Evolutionary conservation across 1,140 invertebrate species (phyloP).

Genomic region (Chironomus striatipennis): DNA sequence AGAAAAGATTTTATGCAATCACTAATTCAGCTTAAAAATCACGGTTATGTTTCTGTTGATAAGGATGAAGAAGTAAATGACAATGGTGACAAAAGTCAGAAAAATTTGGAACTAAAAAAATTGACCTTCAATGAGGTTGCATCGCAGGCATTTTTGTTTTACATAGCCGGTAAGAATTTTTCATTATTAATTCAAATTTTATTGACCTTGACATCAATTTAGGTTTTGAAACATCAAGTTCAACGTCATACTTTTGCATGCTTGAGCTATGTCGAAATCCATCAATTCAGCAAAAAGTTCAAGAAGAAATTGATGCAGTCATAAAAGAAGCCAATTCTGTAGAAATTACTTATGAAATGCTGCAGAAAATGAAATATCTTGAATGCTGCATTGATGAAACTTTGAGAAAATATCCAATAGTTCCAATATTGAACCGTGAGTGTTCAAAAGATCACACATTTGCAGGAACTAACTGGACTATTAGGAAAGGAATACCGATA

Average conservation of each 20-base stretch:
- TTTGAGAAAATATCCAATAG: conserved; percentile 42
- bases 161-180: conserved; percentile 1
- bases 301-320: conserved; percentile 41
- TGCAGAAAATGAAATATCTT: conserved; percentile 36
- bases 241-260: conserved; percentile 27
- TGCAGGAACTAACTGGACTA: conserved; percentile 22
- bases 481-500: neutral
- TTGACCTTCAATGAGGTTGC: conserved; percentile 25
- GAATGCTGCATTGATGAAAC: too few species aligned
- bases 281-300: conserved; percentile 28
- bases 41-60: conserved; percentile 8
- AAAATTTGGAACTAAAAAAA: neutral
- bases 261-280: conserved; percentile 26
- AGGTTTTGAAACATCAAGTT: conserved; percentile 30
- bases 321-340: conserved; percentile 30
- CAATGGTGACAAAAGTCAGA: too few species aligned
- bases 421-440: conserved; percentile 31
- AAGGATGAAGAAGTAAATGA: conserved; percentile 21
- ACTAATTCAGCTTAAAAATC: conserved; percentile 31
- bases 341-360: conserved; percentile 31
- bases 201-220: neutral
- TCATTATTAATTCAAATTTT: neutral
- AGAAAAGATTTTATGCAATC: conserved; percentile 34
- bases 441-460: conserved; percentile 32
- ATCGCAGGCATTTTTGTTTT: conserved; percentile 28